Percentiles rank a stretch among this genome's conserved stretches.
Conservation (phyloP, 2,888 invertebrate genomes). For the Anthophora plumipes region DNA sequence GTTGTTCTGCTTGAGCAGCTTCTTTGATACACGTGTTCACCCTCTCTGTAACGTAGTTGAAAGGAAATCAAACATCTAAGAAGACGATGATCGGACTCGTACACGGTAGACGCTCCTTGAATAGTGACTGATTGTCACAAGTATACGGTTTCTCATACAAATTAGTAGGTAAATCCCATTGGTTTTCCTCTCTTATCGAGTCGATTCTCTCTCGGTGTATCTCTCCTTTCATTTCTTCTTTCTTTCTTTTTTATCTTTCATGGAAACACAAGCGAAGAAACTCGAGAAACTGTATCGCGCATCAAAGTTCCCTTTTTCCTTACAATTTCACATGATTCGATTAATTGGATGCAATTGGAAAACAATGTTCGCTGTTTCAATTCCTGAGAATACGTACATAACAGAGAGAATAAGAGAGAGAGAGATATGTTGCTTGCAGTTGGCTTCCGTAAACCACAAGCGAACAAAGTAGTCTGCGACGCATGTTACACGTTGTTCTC, state of each 20-base stretch:
- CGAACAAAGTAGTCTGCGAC: conserved; percentile 32
- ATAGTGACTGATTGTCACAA: conserved; percentile 67
- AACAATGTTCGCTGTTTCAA: not conserved
- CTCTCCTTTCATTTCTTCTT: not conserved
- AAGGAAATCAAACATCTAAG: conserved; percentile 49
- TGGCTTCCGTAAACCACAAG: conserved; percentile 37
- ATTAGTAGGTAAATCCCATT: conserved; percentile 54
- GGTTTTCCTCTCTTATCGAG: not conserved
- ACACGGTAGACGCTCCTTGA: conserved; percentile 42
- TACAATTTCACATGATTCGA: not conserved
- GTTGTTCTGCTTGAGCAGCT: not conserved
- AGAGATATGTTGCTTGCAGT: conserved; percentile 14
- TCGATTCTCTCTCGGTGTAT: not conserved
- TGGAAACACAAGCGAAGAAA: not conserved
- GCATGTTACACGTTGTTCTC: conserved; percentile 15
- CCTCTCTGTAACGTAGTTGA: not conserved
- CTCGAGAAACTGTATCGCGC: no score
- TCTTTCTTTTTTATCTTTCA: not conserved
- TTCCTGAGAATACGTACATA: not conserved
- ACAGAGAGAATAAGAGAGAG: not conserved
- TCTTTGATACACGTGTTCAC: conserved; percentile 46
- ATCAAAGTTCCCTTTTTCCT: not conserved
- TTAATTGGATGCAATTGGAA: conserved; percentile 26
- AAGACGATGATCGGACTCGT: conserved; percentile 30
- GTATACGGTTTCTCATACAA: conserved; percentile 33